Evolutionary conservation across 2,113 vertebrate genomes (phyloP), one percentile per base, ranked within the genome.

Genomic region (Eublepharis macularius): DNA sequence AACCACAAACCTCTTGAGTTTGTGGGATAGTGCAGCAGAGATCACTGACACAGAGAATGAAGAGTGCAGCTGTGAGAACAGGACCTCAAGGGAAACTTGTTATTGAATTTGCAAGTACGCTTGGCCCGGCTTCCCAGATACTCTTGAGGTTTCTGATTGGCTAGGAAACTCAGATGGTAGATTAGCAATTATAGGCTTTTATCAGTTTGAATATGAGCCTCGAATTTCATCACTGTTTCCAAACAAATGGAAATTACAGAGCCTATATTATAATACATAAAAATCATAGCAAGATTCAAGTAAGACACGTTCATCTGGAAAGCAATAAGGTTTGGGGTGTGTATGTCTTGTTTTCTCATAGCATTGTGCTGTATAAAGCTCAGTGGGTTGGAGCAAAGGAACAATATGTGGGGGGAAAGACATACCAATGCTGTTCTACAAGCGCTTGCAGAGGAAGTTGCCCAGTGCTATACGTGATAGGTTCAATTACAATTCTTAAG

Each of bases 21-120:
- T 82, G 12, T 70, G 39, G 14, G 47, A 70, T 81, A 51, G 12
- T 81, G 68, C 9, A 72, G 80, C 68, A 72, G 39, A 49, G 24
- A 54, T 82, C 32, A 49, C 47, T 82, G 80, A 82, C 51, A 72
- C 24, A 13, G 32, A 54, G 43, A 80, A 47, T 68, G 29, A 49
- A 68, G 45, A 34, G 34, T 82, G 68, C 80, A 82, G 47, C 80
- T 82, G 66, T 82, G 68, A 82, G 45, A 39, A 72, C n/a, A 72
- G 68, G 41, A 57, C 34, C 68, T 82, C n/a, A n/a, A 57, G 68
- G 47, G 68, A 57, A 41, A 34, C 66, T 24, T 63, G 34, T 82
- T 82, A 82, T 54, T 82, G 47, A n/a, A 82, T 82, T 41, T 82
- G 34, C 34, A 82, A 82, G 45, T 72, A 54, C 80, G 57, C 12